Conservation (phyloP, 2,113 vertebrate species). For the Apistogramma diplotaenia region DNA sequence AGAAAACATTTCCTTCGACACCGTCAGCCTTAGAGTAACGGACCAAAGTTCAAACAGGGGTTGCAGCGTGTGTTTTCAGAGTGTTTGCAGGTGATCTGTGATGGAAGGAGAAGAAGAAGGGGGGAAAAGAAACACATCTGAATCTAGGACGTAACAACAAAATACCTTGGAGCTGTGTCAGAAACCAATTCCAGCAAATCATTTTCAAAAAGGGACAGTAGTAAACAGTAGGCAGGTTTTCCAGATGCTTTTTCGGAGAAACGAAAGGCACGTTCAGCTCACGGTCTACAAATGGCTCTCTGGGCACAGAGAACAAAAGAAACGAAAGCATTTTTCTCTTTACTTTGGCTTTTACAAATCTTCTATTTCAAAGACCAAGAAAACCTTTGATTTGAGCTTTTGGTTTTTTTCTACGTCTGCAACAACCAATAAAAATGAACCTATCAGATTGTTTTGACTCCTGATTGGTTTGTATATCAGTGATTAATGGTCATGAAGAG, state of each 20-base stretch:
- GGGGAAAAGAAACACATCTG: conserved; percentile 33
- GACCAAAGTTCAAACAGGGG: conserved; percentile 41
- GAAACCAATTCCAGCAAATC: conserved; percentile 73
- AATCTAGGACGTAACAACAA: conserved; percentile 58
- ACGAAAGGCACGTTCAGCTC: conserved; percentile 63
- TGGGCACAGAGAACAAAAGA: conserved; percentile 35
- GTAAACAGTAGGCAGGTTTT: conserved; percentile 47
- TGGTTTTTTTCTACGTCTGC: background rate
- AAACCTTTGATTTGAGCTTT: conserved; percentile 14
- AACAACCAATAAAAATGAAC: conserved; percentile 18
- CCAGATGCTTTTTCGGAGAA: conserved; percentile 38
- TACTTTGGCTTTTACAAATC: background rate
- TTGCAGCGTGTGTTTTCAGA: conserved; percentile 35
- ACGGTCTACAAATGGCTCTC: conserved; percentile 13
- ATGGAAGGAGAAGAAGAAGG: background rate
- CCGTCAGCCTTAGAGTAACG: background rate
- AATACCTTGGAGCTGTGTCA: conserved; percentile 69
- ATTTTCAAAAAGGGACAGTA: conserved; percentile 70
- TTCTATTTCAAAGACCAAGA: conserved; percentile 29
- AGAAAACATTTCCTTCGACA: conserved; percentile 14
- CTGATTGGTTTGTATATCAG: conserved; percentile 54
- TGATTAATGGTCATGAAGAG: conserved; percentile 64
- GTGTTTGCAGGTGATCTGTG: conserved; percentile 28
- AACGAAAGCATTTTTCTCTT: conserved; percentile 7
- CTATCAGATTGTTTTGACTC: conserved; percentile 39